Base-by-base conservation (phyloP, 64 coral and sea anemone species). In the Hydrozoanthus tunicans region DNA sequence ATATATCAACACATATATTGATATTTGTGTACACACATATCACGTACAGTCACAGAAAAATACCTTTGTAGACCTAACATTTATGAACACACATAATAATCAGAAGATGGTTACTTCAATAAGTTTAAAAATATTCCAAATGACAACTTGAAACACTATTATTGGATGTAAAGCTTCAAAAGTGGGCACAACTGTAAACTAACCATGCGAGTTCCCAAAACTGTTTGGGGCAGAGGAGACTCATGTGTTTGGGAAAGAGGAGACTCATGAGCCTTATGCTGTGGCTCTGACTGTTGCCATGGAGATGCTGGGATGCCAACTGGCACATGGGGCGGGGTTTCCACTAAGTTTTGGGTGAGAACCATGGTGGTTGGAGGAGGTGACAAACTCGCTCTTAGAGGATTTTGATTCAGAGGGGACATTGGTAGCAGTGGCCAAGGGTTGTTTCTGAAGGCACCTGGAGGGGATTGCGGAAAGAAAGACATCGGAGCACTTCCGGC, bases 391-490 rank as follows among this genome's bases (percentile, higher is more conserved):
- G 17, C 24, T 15, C 9, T 54, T 14, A 58, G 20, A 71, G 83
- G 54, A 1, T 56, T 69, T 23, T 60, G 67, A 15, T 57, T 59
- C 56, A 26, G 55, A 14, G 68, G 83, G 56, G 27, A 54, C 67
- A 51, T 60, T 43, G 32, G n/a, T 23, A 86, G 24, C 15, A n/a
- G 83, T 43, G 66, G 69, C 83, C 83, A 74, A 59, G 83, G 51
- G 7, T 74, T 56, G 58, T 59, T 86, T 74, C 83, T 27, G 10
- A 86, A 74, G 69, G 59, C 11, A 58, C 54, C 67, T 59, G 67
- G 83, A 58, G 83, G 83, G 17, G 83, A 73, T 5, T 74, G 83
- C 5, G 83, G 56, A 17, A 86, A 86, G 54, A 86, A 86, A 58
- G 66, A 73, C 3, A 74, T 23, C 26, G 83, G 69, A 26, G 83